These are phyloP conservation scores for Etheostoma perlongum DNA, from an alignment of 2,797 vertebrate species.

Conservation along the genomic window DNA sequence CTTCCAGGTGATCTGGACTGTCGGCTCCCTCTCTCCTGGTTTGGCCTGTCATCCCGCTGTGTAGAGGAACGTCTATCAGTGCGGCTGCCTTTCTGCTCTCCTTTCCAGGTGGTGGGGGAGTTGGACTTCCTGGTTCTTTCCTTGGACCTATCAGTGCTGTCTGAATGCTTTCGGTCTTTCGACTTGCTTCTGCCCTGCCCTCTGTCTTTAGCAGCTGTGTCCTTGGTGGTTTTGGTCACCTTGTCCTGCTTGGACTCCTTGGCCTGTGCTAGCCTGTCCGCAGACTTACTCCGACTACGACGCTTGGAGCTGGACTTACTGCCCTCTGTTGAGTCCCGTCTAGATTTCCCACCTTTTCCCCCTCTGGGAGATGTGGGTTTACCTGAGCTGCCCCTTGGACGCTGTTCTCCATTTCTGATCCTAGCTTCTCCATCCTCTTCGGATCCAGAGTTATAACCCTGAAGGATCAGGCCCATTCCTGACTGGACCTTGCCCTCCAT, in stretches of 20 bases:
- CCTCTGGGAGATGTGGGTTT: conserved; percentile 82
- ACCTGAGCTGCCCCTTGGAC: conserved; percentile 82
- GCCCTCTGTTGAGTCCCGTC: conserved; percentile 88
- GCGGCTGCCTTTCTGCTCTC: conserved; percentile 80
- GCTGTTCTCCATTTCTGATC: conserved; percentile 90
- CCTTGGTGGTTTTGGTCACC: conserved; percentile 87
- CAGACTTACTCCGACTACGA: conserved; percentile 91
- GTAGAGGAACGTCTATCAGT: conserved; percentile 87
- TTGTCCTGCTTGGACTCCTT: conserved; percentile 92
- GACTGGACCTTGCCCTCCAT: conserved; percentile 94
- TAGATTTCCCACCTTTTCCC: conserved; percentile 85
- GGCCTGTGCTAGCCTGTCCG: conserved; percentile 82
- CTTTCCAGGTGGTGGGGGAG: conserved; percentile 89
- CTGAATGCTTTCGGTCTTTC: conserved; percentile 91
- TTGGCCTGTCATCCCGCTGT: conserved; percentile 86
- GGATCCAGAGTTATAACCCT: conserved; percentile 98
- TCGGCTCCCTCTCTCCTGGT: conserved; percentile 85
- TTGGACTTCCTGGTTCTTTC: conserved; percentile 90
- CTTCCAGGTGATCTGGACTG: conserved; percentile 88
- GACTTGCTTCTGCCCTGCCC: conserved; percentile 90
- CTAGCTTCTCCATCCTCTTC: conserved; percentile 95
- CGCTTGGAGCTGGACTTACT: conserved; percentile 90
- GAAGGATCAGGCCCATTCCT: conserved; percentile 98
- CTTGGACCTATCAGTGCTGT: conserved; percentile 89
- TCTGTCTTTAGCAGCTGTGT: conserved; percentile 73